Conservation (phyloP, 2,797 vertebrate genomes). For the Chaenodraco wilsoni region DNA sequence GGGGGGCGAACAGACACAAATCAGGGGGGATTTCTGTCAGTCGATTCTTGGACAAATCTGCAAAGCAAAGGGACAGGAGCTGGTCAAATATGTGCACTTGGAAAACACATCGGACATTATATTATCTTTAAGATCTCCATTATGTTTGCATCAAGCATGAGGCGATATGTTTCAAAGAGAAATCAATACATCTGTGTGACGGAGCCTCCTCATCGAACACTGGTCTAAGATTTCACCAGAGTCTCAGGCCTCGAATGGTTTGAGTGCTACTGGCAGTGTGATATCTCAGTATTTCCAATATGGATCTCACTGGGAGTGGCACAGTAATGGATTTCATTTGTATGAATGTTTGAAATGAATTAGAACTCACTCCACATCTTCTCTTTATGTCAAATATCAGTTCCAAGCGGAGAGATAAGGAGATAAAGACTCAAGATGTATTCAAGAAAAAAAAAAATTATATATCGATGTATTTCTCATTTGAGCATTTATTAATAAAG, state of each 20-base stretch:
- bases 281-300: slow-evolving; percentile 37
- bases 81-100: slow-evolving; percentile 10
- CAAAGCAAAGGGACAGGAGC: slow-evolving; percentile 33
- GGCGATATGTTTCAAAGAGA: slow-evolving; percentile 8
- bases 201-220: slow-evolving; percentile 36
- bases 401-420: not conserved
- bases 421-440: too few relatives aligned
- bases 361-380: not conserved
- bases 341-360: slow-evolving; percentile 8
- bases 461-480: too few relatives aligned
- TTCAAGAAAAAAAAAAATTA: not conserved
- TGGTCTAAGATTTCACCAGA: slow-evolving; percentile 58
- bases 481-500: too few relatives aligned
- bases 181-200: slow-evolving; percentile 59
- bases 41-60: slow-evolving; percentile 97
- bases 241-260: slow-evolving; percentile 19
- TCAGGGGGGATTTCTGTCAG: slow-evolving; percentile 96
- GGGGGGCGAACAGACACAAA: slow-evolving; percentile 93
- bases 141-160: slow-evolving; percentile 24
- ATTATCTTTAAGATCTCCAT: slow-evolving; percentile 8
- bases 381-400: not conserved
- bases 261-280: slow-evolving; percentile 37
- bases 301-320: slow-evolving; percentile 39
- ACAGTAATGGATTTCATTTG: slow-evolving; percentile 34
- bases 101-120: slow-evolving; percentile 9